Evolutionary conservation across 2,888 invertebrate species (phyloP).

Genomic region (Odontothrips loti): DNA sequence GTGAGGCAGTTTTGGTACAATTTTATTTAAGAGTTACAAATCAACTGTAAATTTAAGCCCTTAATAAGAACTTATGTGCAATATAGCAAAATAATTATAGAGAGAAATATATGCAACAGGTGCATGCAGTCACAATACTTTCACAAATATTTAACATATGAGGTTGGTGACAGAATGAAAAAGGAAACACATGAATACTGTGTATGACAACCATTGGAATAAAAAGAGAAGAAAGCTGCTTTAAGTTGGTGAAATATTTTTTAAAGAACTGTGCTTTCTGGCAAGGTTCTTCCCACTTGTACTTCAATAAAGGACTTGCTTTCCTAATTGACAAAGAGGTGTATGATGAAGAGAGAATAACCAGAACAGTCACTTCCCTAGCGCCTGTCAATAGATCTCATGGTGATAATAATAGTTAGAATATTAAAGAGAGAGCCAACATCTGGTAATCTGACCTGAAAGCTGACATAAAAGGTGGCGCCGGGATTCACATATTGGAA

Average conservation of each 20-base stretch:
- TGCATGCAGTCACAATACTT: neutral
- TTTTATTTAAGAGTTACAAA: conserved; percentile 11
- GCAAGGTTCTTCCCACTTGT: too few relatives aligned
- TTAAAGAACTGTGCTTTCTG: too few relatives aligned
- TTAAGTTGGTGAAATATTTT: too few relatives aligned
- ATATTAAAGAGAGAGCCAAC: neutral
- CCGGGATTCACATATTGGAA: conserved; percentile 89
- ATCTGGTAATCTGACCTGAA: conserved; percentile 62
- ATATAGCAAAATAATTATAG: neutral
- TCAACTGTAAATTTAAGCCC: conserved; percentile 9
- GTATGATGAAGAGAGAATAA: too few relatives aligned
- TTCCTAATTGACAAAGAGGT: too few relatives aligned
- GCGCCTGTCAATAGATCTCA: too few relatives aligned
- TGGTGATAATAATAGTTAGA: too few relatives aligned
- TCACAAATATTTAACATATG: too few relatives aligned
- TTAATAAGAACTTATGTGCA: too few relatives aligned
- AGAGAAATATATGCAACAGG: neutral
- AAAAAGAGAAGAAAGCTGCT: too few relatives aligned
- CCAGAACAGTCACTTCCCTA: too few relatives aligned
- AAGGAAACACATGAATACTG: neutral
- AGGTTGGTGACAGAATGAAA: neutral
- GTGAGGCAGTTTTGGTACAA: neutral
- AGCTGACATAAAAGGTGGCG: conserved; percentile 89
- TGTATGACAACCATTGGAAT: neutral
- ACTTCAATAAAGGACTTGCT: too few relatives aligned